Percentiles rank a stretch among this genome's conserved stretches.
phyloP scores from a whole-genome alignment of 2,888 invertebrate genomes.

The Tineola bisselliella region DNA sequence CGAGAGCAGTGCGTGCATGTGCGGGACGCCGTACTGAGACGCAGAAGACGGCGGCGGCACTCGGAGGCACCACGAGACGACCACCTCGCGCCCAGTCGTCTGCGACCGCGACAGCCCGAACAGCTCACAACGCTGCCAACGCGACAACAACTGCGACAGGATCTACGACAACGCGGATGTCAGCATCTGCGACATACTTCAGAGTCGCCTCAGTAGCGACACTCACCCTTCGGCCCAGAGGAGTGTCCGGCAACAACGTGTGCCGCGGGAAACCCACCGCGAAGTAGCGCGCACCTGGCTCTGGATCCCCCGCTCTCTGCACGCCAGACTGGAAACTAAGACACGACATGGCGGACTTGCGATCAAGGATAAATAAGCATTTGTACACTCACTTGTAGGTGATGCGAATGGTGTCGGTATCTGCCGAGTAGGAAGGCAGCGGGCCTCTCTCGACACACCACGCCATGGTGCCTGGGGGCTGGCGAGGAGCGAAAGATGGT shows the following conservation, averaged over 20 bases:
- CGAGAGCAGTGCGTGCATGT: too few relatives aligned
- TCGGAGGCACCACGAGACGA: conserved; percentile 83
- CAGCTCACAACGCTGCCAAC: conserved; percentile 84
- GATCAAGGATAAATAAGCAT: background rate
- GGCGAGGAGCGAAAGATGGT: conserved; percentile 85
- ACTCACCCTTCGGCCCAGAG: conserved; percentile 78
- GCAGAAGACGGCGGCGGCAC: conserved; percentile 23
- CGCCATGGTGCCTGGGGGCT: conserved; percentile 86
- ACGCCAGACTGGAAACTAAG: conserved; percentile 83
- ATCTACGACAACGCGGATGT: background rate
- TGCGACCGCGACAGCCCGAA: conserved; percentile 89
- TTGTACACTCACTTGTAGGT: conserved; percentile 71
- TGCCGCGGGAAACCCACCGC: conserved; percentile 87
- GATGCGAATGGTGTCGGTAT: conserved; percentile 77
- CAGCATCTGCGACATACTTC: background rate
- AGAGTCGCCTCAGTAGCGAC: too few relatives aligned
- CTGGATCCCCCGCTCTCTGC: conserved; percentile 79
- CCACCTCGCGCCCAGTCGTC: conserved; percentile 91
- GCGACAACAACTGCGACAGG: conserved; percentile 73
- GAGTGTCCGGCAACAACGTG: conserved; percentile 85
- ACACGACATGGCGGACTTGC: conserved; percentile 13
- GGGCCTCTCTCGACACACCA: conserved; percentile 76
- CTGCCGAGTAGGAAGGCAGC: conserved; percentile 55
- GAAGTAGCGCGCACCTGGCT: conserved; percentile 86
- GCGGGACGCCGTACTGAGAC: too few relatives aligned